These are phyloP conservation scores for Eupleurogrammus muticus DNA, from an alignment of 2,797 vertebrate genomes.

Conservation along the genomic window DNA sequence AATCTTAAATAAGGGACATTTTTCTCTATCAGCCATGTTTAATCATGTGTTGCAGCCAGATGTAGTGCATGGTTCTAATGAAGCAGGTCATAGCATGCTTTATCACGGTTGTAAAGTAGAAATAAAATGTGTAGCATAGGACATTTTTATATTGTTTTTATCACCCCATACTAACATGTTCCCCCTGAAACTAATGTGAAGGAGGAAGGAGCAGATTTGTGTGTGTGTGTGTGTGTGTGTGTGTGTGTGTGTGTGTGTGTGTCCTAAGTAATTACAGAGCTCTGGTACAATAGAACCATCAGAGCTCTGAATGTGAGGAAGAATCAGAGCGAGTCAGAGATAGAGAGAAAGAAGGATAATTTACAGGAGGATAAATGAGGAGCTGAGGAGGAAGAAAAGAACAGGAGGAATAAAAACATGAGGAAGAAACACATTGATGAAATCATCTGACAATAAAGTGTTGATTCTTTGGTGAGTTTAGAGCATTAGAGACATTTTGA, in stretches of 20 bases:
- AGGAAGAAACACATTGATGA: background rate
- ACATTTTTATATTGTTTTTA: no score
- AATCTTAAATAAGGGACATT: no score
- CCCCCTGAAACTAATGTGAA: no score
- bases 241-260: background rate
- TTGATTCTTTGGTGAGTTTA: background rate
- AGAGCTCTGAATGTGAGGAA: constrained; percentile 18
- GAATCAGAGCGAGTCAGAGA: no score
- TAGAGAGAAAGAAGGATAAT: constrained; percentile 27
- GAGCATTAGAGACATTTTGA: background rate
- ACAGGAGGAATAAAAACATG: constrained; percentile 17
- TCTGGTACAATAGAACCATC: constrained; percentile 40
- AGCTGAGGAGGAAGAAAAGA: constrained; percentile 39
- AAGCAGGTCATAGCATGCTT: no score
- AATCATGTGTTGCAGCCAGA: no score
- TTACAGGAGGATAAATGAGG: background rate
- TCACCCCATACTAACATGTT: no score
- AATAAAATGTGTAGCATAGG: no score
- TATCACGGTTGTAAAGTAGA: no score
- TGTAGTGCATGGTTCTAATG: no score
- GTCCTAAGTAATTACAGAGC: constrained; percentile 18
- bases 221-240: background rate
- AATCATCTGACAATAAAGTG: no score
- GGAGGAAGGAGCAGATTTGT: background rate
- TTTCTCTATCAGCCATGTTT: no score